These are phyloP conservation scores for Argyrosomus regius DNA, from an alignment of 2,797 vertebrate genomes.

Conservation along the genomic window DNA sequence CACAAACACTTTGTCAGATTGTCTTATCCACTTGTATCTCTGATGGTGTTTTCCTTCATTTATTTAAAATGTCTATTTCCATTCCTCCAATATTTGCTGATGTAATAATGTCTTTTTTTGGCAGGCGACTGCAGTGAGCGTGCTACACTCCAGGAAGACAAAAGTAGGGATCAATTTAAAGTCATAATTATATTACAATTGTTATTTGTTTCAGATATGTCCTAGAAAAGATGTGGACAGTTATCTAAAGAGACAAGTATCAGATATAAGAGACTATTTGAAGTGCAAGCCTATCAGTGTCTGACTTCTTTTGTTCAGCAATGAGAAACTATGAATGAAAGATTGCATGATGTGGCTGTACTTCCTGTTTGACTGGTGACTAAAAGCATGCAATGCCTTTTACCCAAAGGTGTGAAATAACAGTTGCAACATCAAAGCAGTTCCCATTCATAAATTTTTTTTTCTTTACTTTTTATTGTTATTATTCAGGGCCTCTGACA, in stretches of 20 bases:
- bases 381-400: too few species aligned
- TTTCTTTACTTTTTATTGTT: too few species aligned
- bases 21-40: not conserved
- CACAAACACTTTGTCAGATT: not conserved
- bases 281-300: not conserved
- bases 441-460: not conserved
- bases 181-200: too few species aligned
- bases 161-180: not conserved
- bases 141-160: fast-evolving
- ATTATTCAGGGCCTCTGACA: not conserved
- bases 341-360: not conserved
- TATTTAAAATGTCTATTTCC: not conserved
- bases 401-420: too few species aligned
- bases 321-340: not conserved
- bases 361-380: not conserved
- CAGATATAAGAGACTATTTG: not conserved
- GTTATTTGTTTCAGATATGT: not conserved
- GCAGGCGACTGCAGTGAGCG: not conserved
- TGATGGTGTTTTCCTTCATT: not conserved
- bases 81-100: not conserved
- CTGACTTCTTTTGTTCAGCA: too few species aligned
- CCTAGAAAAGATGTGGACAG: not conserved
- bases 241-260: not conserved
- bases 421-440: not conserved
- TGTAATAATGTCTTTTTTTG: constrained; percentile 1